phyloP scores from a whole-genome alignment of 1,140 invertebrate species.

The Eufriesea mexicana region DNA sequence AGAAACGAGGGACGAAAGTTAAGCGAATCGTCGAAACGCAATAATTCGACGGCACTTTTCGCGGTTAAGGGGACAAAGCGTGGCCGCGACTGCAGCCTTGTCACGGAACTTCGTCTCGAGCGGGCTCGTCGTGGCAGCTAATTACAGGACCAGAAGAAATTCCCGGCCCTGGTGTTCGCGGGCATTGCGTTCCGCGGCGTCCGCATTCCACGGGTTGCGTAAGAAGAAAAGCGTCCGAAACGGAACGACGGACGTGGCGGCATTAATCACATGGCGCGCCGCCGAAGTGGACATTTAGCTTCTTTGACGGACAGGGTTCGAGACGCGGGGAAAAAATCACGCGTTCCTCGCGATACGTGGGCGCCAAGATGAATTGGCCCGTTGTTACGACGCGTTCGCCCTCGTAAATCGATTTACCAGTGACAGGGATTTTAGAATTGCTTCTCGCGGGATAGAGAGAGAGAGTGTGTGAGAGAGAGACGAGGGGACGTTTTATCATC shows the following conservation, averaged over 20 bases:
- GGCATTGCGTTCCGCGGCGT: conserved; percentile 59
- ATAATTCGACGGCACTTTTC: conserved; percentile 1
- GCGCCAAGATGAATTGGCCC: conserved; percentile 1
- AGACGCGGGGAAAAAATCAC: not conserved
- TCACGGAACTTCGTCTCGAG: conserved; percentile 19
- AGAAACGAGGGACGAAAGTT: no score
- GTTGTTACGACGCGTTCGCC: not conserved
- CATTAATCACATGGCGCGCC: conserved; percentile 57
- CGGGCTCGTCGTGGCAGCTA: conserved; percentile 33
- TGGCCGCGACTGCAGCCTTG: conserved; percentile 11
- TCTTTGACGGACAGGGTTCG: conserved; percentile 33
- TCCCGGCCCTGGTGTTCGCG: conserved; percentile 5
- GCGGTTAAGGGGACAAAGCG: not conserved
- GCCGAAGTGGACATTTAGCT: conserved; percentile 30
- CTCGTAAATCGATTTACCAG: not conserved
- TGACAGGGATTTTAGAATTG: not conserved
- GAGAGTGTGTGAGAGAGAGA: no score
- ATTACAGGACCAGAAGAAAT: conserved; percentile 59
- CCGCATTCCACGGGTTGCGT: conserved; percentile 60
- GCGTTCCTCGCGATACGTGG: conserved; percentile 20
- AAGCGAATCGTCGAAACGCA: not conserved
- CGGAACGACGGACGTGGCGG: conserved; percentile 19
- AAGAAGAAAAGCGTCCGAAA: conserved; percentile 53
- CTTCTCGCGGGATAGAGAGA: not conserved
- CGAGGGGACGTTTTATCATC: not conserved